Percentiles rank a stretch among this genome's conserved stretches.
phyloP scores from a whole-genome alignment of 2,888 invertebrate genomes.

The Opisthograptis luteolata region DNA sequence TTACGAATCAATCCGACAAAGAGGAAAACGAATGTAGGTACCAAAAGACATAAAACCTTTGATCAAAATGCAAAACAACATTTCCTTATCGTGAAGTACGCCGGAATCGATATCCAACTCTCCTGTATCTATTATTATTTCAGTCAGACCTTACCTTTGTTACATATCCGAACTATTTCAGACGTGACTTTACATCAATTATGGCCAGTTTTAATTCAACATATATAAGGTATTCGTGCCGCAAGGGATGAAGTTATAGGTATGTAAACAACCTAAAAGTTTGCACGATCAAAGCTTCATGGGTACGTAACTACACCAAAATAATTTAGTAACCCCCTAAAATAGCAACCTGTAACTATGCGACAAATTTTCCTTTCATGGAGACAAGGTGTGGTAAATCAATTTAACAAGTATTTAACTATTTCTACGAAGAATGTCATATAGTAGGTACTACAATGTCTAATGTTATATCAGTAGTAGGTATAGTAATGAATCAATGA shows the following conservation, averaged over 20 bases:
- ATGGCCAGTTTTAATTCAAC: slow-evolving; percentile 28
- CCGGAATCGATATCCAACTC: slow-evolving; percentile 6
- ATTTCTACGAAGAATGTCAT: slow-evolving; percentile 29
- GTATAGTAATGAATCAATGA: no score
- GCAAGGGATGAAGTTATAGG: slow-evolving; percentile 20
- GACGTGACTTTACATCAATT: slow-evolving; percentile 33
- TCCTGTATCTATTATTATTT: slow-evolving; percentile 19
- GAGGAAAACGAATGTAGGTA: no score
- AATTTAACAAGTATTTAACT: slow-evolving; percentile 15
- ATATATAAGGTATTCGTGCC: slow-evolving; percentile 33
- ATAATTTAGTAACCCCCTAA: slow-evolving; percentile 32
- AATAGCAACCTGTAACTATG: slow-evolving; percentile 22
- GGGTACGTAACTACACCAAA: slow-evolving; percentile 28
- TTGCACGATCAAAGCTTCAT: slow-evolving; percentile 30
- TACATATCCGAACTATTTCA: slow-evolving; percentile 20
- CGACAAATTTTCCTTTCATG: slow-evolving; percentile 13
- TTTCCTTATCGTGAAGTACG: slow-evolving; percentile 1
- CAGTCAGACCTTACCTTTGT: slow-evolving; percentile 21
- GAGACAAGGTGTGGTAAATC: slow-evolving; percentile 4
- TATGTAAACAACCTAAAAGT: slow-evolving; percentile 40
- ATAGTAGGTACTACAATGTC: no score
- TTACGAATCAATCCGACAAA: no score
- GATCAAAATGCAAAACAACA: neutral
- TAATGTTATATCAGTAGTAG: no score
- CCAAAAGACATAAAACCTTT: neutral